Conservation (phyloP, 2,888 invertebrate species). For the Lasius fuliginosus region DNA sequence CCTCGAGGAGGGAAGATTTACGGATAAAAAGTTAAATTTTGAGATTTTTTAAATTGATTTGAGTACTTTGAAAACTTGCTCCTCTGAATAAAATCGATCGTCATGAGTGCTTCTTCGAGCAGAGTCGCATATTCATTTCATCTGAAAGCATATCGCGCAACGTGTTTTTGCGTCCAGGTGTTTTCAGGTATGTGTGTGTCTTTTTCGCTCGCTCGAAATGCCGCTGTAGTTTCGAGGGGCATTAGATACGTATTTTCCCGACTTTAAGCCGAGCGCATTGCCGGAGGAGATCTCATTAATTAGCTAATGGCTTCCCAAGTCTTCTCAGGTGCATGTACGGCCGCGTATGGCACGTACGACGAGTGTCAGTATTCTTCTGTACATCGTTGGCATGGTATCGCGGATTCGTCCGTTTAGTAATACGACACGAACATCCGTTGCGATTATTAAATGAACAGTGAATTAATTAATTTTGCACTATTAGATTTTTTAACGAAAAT, state of each 20-base stretch:
- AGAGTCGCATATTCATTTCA: conserved; percentile 24
- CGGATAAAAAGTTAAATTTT: neutral
- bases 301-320: conserved; percentile 64
- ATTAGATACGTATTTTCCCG: conserved; percentile 55
- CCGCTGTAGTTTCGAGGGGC: conserved; percentile 27
- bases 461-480: neutral
- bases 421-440: neutral
- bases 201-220: conserved; percentile 17
- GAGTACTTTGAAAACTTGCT: neutral
- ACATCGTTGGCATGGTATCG: neutral
- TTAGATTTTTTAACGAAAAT: neutral
- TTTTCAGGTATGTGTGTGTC: neutral
- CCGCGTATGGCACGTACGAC: conserved; percentile 1
- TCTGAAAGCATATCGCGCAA: conserved; percentile 1
- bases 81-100: neutral
- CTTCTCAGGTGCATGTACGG: conserved; percentile 25
- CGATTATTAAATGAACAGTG: neutral
- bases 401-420: conserved; percentile 2
- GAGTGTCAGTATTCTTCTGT: conserved; percentile 23
- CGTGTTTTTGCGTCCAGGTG: conserved; percentile 7
- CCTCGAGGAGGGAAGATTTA: neutral
- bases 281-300: conserved; percentile 67
- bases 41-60: neutral
- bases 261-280: conserved; percentile 54
- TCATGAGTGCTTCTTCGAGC: neutral